Conservation (phyloP, 2,888 invertebrate genomes). For the Sminthurinus aureus region DNA sequence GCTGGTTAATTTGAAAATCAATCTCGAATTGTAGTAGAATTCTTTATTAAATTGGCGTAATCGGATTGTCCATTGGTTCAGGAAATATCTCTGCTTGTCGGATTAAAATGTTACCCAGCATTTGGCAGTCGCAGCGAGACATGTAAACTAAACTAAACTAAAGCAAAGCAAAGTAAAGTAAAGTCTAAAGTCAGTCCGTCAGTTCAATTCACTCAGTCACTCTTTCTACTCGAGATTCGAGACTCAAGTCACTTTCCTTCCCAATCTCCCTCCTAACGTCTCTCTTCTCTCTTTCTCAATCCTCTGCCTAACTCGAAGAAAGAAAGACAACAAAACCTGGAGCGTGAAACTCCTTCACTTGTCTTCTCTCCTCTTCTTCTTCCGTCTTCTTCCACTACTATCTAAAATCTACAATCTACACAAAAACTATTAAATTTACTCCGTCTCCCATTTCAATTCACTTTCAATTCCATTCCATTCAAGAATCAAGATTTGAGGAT, state of each 20-base stretch:
- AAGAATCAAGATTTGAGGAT: too few relatives aligned
- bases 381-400: neutral
- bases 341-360: conserved; percentile 15
- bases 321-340: conserved; percentile 12
- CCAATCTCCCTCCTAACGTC: too few relatives aligned
- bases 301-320: conserved; percentile 4
- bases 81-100: conserved; percentile 49
- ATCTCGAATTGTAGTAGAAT: conserved; percentile 25
- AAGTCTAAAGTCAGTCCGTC: neutral
- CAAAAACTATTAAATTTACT: conserved; percentile 31
- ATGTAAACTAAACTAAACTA: too few relatives aligned
- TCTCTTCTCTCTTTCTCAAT: neutral
- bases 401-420: conserved; percentile 7
- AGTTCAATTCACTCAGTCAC: neutral
- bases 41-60: conserved; percentile 59
- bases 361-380: too few relatives aligned
- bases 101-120: conserved; percentile 58
- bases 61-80: conserved; percentile 56
- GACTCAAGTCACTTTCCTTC: too few relatives aligned
- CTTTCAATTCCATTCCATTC: neutral
- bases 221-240: too few relatives aligned
- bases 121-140: conserved; percentile 43
- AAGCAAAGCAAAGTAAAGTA: conserved; percentile 45
- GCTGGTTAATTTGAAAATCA: conserved; percentile 34
- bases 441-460: neutral